phyloP scores from a whole-genome alignment of 1,140 invertebrate genomes.

The Mya arenaria region DNA sequence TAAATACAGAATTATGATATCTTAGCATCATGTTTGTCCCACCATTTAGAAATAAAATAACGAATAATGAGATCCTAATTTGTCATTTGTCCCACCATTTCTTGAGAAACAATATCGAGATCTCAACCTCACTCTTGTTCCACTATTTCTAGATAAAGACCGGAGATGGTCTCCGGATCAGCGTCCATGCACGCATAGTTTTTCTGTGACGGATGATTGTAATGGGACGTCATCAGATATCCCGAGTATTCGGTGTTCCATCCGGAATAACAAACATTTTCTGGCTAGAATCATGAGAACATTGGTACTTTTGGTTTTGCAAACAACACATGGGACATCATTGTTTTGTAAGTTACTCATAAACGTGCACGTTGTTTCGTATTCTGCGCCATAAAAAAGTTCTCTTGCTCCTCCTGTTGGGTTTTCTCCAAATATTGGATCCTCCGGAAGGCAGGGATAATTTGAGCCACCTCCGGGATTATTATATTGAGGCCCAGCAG shows the following conservation, averaged over 20 bases:
- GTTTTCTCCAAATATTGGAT: background rate
- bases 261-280: no score
- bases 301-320: background rate
- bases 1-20: no score
- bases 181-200: conserved; percentile 23
- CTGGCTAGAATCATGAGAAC: no score
- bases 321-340: background rate
- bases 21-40: no score
- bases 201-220: background rate
- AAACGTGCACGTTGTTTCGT: background rate
- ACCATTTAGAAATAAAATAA: no score
- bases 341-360: background rate
- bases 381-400: background rate
- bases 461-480: background rate
- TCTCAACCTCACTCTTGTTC: no score
- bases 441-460: background rate
- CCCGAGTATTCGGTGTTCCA: no score
- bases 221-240: no score
- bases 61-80: no score
- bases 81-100: background rate
- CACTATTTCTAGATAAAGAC: no score
- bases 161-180: background rate
- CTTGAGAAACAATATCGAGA: no score
- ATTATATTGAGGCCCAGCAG: background rate
- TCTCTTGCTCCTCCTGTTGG: no score